Evolutionary conservation across 2,113 vertebrate species (phyloP), one percentile per base, ranked within the genome.

Genomic region (Asarcornis scutulata): DNA sequence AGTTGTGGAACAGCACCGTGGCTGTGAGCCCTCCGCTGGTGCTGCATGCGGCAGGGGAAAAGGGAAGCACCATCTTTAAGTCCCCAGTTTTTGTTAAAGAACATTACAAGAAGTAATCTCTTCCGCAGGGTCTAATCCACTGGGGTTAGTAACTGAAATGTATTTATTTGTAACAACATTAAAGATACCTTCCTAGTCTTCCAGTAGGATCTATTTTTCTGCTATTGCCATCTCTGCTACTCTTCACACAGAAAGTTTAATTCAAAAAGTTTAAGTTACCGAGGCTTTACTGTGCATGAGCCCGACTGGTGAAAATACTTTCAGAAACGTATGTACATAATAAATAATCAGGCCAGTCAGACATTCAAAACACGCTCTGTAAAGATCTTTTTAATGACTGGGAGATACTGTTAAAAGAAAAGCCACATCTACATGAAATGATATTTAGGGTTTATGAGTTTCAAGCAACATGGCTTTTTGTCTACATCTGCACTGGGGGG

Each of bases 1-100:
- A 83, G 34, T 0, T 34, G 25, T 8, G 13, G 29, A 69, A 25
- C 26, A 32, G 34, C 27, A 16, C 8, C 0, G 0, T 6, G 31
- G 21, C 69, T 52, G 44, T 1, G 6, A 2, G 1, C 2, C 18
- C 58, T 18, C 15, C 32, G 18, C 7, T 2, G 7, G 25, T 16
- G 27, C 2, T 3, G 31, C 25, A 21, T 0, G 20, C 17, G 60
- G 36, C 23, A 73, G n/a, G 31, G 31, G 10, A 56, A 27, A 76
- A 89, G 7, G 5, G 13, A 67, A 63, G 15, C 1, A 36, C 5
- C 11, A 6, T 9, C 29, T 18, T 32, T 16, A 42, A 67, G 26
- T 22, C 83, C 59, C 31, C 3, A 10, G 18, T 29, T 78, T 67
- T 12, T 42, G 9, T 55, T 71, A 48, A 78, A 75, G 17, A 72